phyloP scores from a whole-genome alignment of 2,888 invertebrate genomes.

The Polymixis flavicincta region DNA sequence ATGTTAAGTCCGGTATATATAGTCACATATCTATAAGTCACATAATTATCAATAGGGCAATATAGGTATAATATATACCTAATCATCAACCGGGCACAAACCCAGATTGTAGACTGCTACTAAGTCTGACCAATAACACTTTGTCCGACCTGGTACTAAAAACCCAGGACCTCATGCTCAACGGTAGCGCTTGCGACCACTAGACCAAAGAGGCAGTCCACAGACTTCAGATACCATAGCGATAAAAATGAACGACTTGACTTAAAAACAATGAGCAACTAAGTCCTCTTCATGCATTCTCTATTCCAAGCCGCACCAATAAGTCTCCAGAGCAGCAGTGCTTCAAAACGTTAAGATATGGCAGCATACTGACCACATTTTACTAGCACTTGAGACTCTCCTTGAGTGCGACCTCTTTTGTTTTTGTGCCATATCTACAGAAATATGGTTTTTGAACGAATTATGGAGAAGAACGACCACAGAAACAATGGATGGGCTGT shows the following conservation, averaged over 20 bases:
- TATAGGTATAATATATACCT: too few relatives aligned
- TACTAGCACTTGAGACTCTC: conserved; percentile 51
- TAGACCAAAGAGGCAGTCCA: neutral
- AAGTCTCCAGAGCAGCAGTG: conserved; percentile 62
- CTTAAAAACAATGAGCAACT: neutral
- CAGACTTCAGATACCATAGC: neutral
- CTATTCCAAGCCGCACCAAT: conserved; percentile 61
- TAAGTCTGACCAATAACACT: too few relatives aligned
- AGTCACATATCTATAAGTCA: too few relatives aligned
- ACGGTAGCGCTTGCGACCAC: too few relatives aligned
- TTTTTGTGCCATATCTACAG: conserved; percentile 41
- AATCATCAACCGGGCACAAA: too few relatives aligned
- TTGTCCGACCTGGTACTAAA: too few relatives aligned
- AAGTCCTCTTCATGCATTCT: conserved; percentile 51
- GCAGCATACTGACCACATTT: conserved; percentile 73
- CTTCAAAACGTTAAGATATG: conserved; percentile 72
- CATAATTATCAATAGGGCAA: too few relatives aligned
- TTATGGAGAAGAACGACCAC: neutral
- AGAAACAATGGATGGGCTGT: too few relatives aligned
- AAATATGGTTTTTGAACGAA: conserved; percentile 31
- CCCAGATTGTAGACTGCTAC: too few relatives aligned
- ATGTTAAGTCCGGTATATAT: too few relatives aligned
- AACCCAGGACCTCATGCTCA: too few relatives aligned
- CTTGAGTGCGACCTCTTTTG: conserved; percentile 63
- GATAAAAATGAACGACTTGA: neutral